phyloP scores from a whole-genome alignment of 2,797 vertebrate genomes.

The Sebastes hopkinsi region DNA sequence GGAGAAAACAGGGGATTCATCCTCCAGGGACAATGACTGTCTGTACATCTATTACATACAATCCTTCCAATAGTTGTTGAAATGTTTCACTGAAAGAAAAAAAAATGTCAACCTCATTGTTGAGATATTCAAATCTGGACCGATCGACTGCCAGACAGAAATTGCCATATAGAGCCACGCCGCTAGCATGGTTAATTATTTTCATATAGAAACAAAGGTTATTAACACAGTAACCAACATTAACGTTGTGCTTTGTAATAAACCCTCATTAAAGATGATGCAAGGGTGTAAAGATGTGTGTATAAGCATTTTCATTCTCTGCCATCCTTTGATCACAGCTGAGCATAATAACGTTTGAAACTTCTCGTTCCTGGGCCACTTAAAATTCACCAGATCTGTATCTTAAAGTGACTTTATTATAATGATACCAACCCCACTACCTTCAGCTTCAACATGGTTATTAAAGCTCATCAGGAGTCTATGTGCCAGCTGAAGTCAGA shows the following conservation, averaged over 20 bases:
- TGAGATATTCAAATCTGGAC: not conserved
- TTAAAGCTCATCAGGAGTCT: constrained; percentile 3
- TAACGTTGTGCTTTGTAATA: not conserved
- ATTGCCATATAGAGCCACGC: not conserved
- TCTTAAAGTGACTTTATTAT: not conserved
- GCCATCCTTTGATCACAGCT: constrained; percentile 13
- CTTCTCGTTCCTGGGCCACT: not conserved
- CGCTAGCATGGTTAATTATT: not conserved
- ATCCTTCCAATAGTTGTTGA: not conserved
- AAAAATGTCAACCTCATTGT: not conserved
- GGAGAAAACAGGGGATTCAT: not conserved
- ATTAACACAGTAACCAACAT: not conserved
- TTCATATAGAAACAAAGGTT: not conserved
- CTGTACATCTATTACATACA: not conserved
- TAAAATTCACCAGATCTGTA: constrained; percentile 14
- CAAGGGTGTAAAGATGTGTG: not conserved
- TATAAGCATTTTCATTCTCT: not conserved
- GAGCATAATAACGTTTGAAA: constrained; percentile 11
- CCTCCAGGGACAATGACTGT: not conserved
- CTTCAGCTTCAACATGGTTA: not conserved
- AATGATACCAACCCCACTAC: not conserved
- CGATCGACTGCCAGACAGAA: not conserved
- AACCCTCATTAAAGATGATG: constrained; percentile 18
- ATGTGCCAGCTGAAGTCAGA: not conserved
- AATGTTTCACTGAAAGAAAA: not conserved